Conservation (phyloP, 2,888 invertebrate species). For the Pristionchus mayeri region DNA sequence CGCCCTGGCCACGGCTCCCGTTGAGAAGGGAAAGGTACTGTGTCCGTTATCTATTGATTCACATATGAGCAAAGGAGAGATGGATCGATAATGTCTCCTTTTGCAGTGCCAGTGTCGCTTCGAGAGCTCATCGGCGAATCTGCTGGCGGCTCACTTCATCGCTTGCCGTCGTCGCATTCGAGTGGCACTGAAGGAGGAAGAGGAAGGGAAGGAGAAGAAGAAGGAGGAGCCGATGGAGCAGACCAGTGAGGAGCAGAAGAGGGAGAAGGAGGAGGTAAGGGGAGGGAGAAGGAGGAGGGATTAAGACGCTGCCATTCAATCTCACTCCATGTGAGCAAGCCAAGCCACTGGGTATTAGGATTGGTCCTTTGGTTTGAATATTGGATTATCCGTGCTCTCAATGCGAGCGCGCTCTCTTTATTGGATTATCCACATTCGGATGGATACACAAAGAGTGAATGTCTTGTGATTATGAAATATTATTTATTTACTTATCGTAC, state of each 20-base stretch:
- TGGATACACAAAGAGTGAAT: no score
- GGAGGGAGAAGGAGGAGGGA: no score
- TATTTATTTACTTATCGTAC: no score
- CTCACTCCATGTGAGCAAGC: no score
- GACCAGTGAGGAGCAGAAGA: neutral
- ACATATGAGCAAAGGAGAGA: neutral
- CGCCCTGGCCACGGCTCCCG: neutral
- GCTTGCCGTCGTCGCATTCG: neutral
- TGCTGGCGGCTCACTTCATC: conserved; percentile 43
- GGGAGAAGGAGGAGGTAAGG: conserved; percentile 33
- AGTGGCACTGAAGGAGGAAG: neutral
- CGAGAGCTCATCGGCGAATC: neutral
- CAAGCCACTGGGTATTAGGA: no score
- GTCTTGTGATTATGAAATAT: no score
- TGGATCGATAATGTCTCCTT: neutral
- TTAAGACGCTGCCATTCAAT: no score
- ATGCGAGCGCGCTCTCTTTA: no score
- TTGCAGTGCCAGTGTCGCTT: conserved; percentile 36
- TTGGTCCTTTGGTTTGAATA: no score
- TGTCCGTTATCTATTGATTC: neutral
- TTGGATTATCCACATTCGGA: no score
- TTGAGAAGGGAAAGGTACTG: neutral
- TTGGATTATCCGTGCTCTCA: no score
- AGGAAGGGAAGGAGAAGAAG: neutral
- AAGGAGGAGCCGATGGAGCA: neutral